phyloP scores from a whole-genome alignment of 2,797 vertebrate species.

The Amblyraja radiata region DNA sequence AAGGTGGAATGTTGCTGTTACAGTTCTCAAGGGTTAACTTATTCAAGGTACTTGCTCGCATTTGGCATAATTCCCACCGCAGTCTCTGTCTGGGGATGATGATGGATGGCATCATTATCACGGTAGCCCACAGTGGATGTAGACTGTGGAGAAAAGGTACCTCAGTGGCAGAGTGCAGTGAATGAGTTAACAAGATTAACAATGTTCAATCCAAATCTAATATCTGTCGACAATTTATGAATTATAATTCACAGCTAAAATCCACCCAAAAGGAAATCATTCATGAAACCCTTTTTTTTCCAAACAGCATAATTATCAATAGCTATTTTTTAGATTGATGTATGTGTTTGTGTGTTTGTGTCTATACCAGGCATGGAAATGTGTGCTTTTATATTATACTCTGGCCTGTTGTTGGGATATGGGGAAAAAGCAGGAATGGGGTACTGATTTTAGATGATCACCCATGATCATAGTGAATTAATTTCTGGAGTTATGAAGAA shows the following conservation, averaged over 20 bases:
- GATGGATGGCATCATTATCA: conserved; percentile 25
- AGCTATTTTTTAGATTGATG: neutral
- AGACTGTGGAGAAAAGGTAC: neutral
- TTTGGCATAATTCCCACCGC: conserved; percentile 7
- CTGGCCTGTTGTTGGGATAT: too few relatives aligned
- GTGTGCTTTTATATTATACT: too few relatives aligned
- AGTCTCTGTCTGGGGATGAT: neutral
- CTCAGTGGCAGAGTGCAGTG: neutral
- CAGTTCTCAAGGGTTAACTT: neutral
- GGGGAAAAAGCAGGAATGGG: too few relatives aligned
- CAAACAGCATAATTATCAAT: neutral
- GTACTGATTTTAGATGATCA: too few relatives aligned
- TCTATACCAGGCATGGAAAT: neutral
- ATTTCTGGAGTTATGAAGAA: neutral
- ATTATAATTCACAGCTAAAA: neutral
- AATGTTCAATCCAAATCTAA: neutral
- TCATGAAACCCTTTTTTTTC: neutral
- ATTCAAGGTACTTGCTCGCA: neutral
- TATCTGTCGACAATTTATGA: neutral
- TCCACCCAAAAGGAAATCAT: neutral
- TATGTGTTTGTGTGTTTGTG: neutral
- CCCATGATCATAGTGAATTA: neutral
- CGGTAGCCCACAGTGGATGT: neutral
- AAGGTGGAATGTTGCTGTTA: neutral
- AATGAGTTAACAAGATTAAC: conserved; percentile 27